Evolutionary conservation across 2,797 vertebrate genomes (phyloP), one percentile per base, ranked within the genome.

Genomic region (Vultur gryphus): DNA sequence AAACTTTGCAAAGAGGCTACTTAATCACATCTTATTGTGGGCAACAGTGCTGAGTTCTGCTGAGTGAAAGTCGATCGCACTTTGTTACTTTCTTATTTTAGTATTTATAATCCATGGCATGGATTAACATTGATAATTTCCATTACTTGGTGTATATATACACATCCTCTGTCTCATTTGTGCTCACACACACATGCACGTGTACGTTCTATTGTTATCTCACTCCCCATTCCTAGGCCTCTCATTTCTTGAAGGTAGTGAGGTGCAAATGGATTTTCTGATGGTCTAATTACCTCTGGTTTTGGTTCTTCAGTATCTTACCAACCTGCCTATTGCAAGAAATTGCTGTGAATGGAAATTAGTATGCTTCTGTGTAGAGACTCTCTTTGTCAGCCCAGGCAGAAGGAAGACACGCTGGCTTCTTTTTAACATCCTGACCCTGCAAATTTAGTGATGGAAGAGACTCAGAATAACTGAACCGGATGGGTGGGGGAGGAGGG

Each of bases 111-210:
- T 20, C 43, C 13, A 7, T 78, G 29, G 13, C n/a, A 31, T n/a
- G 37, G 37, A 52, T 23, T 80, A 49, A 5, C 18, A 18, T 5
- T 52, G 39, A 4, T 66, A 15, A 43, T 71, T 86, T 54, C 37
- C 0, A 7, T 82, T 87, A 31, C 26, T 25, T 33, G 2, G 7
- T 73, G 12, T 33, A 2, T 35, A 9, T 24, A 25, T 41, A 26
- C 4, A 6, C 9, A 19, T 31, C 33, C 10, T 66, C 7, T 41
- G 6, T 44, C 44, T 55, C 55, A 26, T 61, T 83, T 76, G 23
- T 9, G 5, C 23, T 19, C 19, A 10, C 17, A 14, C 7, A 10
- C 31, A 11, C 31, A 29, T 2, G 1, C 10, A 16, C 1, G 0
- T 7, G 5, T 33, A 18, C 0, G 0, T 48, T 51, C 28, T 52